phyloP scores from a whole-genome alignment of 2,113 vertebrate species.

The Enhydra lutris region DNA sequence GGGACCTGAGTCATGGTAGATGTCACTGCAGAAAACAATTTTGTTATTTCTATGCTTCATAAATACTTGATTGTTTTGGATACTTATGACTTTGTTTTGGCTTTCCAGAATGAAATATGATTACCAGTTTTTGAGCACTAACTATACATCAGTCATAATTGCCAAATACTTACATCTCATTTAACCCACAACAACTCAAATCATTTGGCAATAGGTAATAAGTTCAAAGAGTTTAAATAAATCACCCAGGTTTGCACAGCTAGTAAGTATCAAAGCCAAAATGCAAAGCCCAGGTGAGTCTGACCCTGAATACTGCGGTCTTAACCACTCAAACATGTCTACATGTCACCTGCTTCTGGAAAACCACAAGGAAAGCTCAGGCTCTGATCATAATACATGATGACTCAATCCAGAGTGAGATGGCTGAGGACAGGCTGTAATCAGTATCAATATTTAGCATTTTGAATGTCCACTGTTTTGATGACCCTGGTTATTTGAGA shows the following conservation, averaged over 20 bases:
- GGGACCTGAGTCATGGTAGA: slow-evolving; percentile 47
- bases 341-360: not conserved
- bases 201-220: not conserved
- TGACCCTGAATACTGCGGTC: not conserved
- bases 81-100: slow-evolving; percentile 52
- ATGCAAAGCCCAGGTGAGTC: not conserved
- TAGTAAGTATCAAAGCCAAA: not conserved
- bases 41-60: slow-evolving; percentile 45
- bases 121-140: slow-evolving; percentile 2
- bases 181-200: slow-evolving; percentile 2
- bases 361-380: not conserved
- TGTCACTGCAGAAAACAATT: slow-evolving; percentile 29
- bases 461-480: slow-evolving; percentile 23
- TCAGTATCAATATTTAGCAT: not conserved
- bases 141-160: not conserved
- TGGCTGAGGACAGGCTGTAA: not conserved
- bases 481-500: not conserved
- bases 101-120: slow-evolving; percentile 1
- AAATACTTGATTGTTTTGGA: not conserved
- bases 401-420: not conserved
- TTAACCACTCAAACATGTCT: not conserved
- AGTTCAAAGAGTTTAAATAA: slow-evolving; percentile 11
- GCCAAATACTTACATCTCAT: not conserved
- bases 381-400: not conserved
- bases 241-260: not conserved